Evolutionary conservation across 2,797 vertebrate species (phyloP).

Genomic region (Manis pentadactyla): DNA sequence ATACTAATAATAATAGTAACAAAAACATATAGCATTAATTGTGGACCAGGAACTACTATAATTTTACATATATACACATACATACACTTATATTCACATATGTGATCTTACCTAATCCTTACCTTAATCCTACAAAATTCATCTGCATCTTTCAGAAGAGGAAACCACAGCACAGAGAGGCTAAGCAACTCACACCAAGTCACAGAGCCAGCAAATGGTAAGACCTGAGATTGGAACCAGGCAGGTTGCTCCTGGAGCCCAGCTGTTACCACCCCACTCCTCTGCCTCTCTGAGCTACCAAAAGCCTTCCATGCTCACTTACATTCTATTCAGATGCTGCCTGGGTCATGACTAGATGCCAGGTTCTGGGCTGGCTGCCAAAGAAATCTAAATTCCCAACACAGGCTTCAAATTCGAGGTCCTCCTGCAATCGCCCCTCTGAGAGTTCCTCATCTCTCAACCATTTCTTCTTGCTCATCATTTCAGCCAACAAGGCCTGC

Average conservation of each 20-base stretch:
- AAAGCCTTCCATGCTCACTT: not conserved
- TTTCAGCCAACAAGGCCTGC: not conserved
- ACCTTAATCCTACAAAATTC: not conserved
- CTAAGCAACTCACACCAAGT: not conserved
- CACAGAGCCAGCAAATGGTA: not conserved
- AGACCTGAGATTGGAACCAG: not conserved
- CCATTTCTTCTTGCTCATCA: not conserved
- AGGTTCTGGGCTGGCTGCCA: not conserved
- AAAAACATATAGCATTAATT: not conserved
- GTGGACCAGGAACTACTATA: not conserved
- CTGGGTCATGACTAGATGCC: not conserved
- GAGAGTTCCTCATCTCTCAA: not conserved
- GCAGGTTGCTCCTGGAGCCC: not conserved
- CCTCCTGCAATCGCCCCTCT: not conserved
- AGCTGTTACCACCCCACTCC: not conserved
- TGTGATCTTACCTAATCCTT: not conserved
- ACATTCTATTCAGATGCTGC: not conserved
- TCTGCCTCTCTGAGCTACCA: not conserved
- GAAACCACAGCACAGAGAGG: not conserved
- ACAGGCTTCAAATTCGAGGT: not conserved
- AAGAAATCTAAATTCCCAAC: not conserved
- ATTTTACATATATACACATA: not conserved
- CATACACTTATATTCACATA: not conserved
- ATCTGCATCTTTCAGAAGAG: conserved; percentile 8
- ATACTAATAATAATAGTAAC: not conserved